Conservation (phyloP, 2,113 vertebrate species). For the Cebus imitator region DNA sequence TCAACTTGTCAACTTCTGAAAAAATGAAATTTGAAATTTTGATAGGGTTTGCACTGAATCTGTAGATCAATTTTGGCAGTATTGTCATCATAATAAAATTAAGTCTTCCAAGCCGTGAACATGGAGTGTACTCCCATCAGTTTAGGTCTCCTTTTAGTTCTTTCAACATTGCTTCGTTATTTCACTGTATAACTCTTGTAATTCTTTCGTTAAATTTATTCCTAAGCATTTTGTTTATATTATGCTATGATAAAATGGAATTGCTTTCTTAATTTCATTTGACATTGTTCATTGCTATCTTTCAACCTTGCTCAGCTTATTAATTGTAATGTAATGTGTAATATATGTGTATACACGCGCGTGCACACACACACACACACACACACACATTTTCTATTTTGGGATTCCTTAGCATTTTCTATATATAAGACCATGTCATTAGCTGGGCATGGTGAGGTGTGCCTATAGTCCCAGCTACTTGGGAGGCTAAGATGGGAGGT, state of each 20-base stretch:
- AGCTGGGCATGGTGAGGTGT: no score
- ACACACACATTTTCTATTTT: neutral
- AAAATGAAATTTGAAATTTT: neutral
- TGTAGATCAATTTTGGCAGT: neutral
- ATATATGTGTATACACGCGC: no score
- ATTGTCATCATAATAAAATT: neutral
- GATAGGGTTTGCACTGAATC: neutral
- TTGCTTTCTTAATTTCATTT: neutral
- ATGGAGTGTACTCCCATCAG: neutral
- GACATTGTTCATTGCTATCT: neutral
- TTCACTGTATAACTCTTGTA: neutral
- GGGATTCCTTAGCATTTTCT: neutral
- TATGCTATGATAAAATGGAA: neutral
- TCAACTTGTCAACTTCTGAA: neutral
- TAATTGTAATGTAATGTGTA: neutral
- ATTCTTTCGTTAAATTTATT: neutral
- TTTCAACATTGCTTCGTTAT: neutral
- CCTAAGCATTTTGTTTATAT: neutral
- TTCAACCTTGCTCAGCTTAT: neutral
- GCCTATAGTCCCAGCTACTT: no score
- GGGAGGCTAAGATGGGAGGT: no score
- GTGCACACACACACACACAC: no score
- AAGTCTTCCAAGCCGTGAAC: neutral
- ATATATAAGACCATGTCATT: neutral
- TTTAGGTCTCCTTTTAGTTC: neutral